Evolutionary conservation across 1,140 invertebrate species (phyloP).

Genomic region (Zaprionus inermis): DNA sequence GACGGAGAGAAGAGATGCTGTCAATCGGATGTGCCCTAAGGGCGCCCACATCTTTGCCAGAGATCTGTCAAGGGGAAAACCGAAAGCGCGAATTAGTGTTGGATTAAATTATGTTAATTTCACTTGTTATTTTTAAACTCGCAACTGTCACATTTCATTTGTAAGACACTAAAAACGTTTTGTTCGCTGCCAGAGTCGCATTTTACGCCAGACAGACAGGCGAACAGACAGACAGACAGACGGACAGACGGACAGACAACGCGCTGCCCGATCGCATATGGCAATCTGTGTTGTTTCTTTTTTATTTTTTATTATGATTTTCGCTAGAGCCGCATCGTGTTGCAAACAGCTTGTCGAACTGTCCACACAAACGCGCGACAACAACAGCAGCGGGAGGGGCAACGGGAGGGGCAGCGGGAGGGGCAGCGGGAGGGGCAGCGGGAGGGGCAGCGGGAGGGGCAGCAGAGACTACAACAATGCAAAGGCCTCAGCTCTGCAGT

Average conservation of each 20-base stretch:
- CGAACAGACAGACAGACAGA: too few relatives aligned
- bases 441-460: too few relatives aligned
- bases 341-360: constrained; percentile 82
- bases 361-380: constrained; percentile 78
- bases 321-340: constrained; percentile 74
- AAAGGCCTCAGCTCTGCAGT: constrained; percentile 12
- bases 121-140: constrained; percentile 70
- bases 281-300: constrained; percentile 8
- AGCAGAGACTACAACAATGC: constrained; percentile 36
- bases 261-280: constrained; percentile 42
- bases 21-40: constrained; percentile 27
- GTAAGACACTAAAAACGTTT: constrained; percentile 78
- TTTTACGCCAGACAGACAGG: constrained; percentile 55
- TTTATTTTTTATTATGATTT: constrained; percentile 69
- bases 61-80: constrained; percentile 55
- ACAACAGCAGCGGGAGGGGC: constrained; percentile 51
- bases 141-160: constrained; percentile 77
- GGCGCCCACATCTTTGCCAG: constrained; percentile 58
- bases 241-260: neutral
- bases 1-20: constrained; percentile 15
- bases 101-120: constrained; percentile 81
- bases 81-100: constrained; percentile 75
- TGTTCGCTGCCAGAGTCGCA: constrained; percentile 58
- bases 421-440: too few relatives aligned
- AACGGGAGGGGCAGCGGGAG: too few relatives aligned